These are phyloP conservation scores for Heliconius congener DNA, from an alignment of 1,140 invertebrate species.

Conservation along the genomic window DNA sequence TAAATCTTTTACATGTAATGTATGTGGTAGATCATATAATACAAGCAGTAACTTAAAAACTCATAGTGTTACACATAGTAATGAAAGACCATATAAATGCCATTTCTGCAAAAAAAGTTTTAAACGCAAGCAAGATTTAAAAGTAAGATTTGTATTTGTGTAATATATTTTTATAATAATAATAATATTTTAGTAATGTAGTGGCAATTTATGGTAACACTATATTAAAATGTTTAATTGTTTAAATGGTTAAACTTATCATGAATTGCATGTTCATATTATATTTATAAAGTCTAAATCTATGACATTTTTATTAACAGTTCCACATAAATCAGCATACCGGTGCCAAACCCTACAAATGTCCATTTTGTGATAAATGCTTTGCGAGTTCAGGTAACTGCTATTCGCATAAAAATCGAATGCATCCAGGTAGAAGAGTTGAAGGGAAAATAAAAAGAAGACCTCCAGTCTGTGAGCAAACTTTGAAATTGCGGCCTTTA, in stretches of 20 bases:
- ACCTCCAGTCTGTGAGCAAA: background rate
- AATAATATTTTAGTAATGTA: background rate
- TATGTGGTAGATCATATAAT: constrained; percentile 87
- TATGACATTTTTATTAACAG: constrained; percentile 59
- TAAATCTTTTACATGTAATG: constrained; percentile 84
- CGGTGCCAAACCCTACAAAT: constrained; percentile 90
- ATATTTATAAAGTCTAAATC: too few species aligned
- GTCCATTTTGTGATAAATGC: constrained; percentile 89
- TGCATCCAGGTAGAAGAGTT: constrained; percentile 82
- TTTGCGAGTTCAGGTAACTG: constrained; percentile 91
- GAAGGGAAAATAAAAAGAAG: constrained; percentile 29
- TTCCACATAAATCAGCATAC: constrained; percentile 92
- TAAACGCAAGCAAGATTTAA: constrained; percentile 88
- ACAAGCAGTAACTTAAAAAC: constrained; percentile 86
- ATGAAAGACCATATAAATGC: constrained; percentile 86
- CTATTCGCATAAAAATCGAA: constrained; percentile 87
- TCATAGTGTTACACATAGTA: constrained; percentile 88
- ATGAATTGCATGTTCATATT: background rate
- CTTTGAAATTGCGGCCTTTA: constrained; percentile 23
- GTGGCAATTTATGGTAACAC: background rate
- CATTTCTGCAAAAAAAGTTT: constrained; percentile 88
- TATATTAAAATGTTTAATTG: too few species aligned
- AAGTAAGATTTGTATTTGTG: constrained; percentile 71
- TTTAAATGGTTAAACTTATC: too few species aligned
- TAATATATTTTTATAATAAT: too few species aligned